Percentiles rank a stretch among this genome's conserved stretches.
Evolutionary conservation across 2,797 vertebrate genomes (phyloP).

Genomic region (Muscicapa striata): DNA sequence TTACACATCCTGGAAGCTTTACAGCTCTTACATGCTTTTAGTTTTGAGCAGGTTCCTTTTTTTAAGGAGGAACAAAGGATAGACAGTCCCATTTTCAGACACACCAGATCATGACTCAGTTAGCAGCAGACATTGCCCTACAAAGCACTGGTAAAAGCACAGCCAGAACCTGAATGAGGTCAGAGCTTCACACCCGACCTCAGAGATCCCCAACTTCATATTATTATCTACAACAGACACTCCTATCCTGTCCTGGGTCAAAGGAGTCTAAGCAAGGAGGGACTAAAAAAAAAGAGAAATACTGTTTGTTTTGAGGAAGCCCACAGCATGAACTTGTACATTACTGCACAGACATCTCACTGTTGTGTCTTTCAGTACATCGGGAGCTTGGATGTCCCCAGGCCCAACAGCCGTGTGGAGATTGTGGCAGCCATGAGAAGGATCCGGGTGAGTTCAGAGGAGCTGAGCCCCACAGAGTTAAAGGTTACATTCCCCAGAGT

Average conservation of each 20-base stretch:
- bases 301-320: neutral
- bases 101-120: neutral
- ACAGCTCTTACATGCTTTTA: neutral
- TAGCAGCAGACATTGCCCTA: neutral
- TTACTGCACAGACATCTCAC: neutral
- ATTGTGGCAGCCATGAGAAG: slow-evolving; percentile 93
- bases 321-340: neutral
- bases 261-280: neutral
- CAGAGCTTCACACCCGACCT: neutral
- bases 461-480: neutral
- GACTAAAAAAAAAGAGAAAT: neutral
- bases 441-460: slow-evolving; percentile 84
- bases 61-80: neutral
- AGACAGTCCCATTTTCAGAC: neutral
- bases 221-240: neutral
- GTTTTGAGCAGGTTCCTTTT: neutral
- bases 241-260: neutral
- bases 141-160: neutral
- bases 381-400: slow-evolving; percentile 88
- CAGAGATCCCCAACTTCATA: neutral
- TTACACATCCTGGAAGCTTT: neutral
- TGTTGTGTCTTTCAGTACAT: slow-evolving; percentile 83
- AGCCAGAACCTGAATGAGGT: neutral
- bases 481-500: neutral
- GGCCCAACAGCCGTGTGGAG: slow-evolving; percentile 93